Percentiles rank a stretch among this genome's conserved stretches.
phyloP scores from a whole-genome alignment of 2,113 vertebrate genomes.

The Hemibates koningsi region DNA sequence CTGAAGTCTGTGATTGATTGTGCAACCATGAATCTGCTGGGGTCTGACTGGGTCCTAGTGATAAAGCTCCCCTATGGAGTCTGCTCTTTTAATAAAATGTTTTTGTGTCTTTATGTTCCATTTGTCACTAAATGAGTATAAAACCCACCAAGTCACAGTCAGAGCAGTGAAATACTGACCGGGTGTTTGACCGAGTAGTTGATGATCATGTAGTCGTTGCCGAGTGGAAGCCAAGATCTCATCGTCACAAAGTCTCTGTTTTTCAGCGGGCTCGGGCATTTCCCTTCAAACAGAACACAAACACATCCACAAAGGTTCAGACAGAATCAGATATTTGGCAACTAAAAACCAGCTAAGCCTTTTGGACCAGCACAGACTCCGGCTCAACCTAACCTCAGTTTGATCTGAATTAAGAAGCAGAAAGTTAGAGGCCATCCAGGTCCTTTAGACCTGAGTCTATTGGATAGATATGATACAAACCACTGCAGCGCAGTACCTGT shows the following conservation, averaged over 20 bases:
- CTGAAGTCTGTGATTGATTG: neutral
- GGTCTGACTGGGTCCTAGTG: neutral
- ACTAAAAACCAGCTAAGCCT: neutral
- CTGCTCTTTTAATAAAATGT: neutral
- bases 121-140: neutral
- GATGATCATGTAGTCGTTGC: conserved; percentile 84
- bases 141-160: neutral
- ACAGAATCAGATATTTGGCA: neutral
- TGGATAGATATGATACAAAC: neutral
- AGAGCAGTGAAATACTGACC: conserved; percentile 5
- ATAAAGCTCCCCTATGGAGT: neutral
- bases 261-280: conserved; percentile 77
- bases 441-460: neutral
- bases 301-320: neutral
- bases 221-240: conserved; percentile 85
- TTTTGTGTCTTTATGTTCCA: neutral
- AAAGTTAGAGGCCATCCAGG: neutral
- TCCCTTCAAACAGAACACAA: conserved; percentile 41
- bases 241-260: conserved; percentile 87
- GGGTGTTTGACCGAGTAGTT: conserved; percentile 82
- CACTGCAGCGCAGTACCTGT: neutral
- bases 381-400: neutral
- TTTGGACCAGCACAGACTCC: neutral
- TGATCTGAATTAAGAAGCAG: neutral
- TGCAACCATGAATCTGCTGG: neutral